Evolutionary conservation across 2,797 vertebrate genomes (phyloP), one percentile per base, ranked within the genome.

Genomic region (Pangasius krempfi): DNA sequence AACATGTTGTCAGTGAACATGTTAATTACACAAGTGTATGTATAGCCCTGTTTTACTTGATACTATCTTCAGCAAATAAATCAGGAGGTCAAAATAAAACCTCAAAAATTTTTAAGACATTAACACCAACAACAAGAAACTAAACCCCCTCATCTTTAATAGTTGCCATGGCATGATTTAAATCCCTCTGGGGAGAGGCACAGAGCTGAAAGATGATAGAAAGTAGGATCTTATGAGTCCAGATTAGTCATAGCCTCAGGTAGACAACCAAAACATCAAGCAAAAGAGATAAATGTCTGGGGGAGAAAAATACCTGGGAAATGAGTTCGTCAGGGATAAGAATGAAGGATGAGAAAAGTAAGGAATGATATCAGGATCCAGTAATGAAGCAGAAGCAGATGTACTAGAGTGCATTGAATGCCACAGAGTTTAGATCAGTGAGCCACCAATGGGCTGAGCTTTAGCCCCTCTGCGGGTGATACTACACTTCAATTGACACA

Each of bases 361-460:
- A 89, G 79, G 47, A 87, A 90, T 92, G 89, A 92, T 89, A 88
- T 92, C 90, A 92, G 84, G 80, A 62, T 84, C 87, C 56, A 83
- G 84, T 90, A 92, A 91, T 92, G 89, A 91, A 90, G 86, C 88
- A 80, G 84, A 88, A 68, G 66, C 76, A 86, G 89, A 88, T 25
- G 87, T 87, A 68, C 75, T 78, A 33, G 70, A 87, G 70, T 50
- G 72, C 86, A 86, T 72, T 68, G 84, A 86, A 92, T 92, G 89
- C 92, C 92, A 90, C 83, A 86, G 86, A 68, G 81, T 66, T 92
- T 87, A 91, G 87, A 91, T 92, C 92, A 92, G 89, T 80, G 62
- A 54, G 88, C 73, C 84, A 2, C 79, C 87, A 91, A 89, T 85
- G 91, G 83, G 81, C 68, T 18, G 47, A 85, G 88, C 89, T 87